Base-by-base conservation (phyloP, 2,113 vertebrate genomes). In the Hylia prasina region DNA sequence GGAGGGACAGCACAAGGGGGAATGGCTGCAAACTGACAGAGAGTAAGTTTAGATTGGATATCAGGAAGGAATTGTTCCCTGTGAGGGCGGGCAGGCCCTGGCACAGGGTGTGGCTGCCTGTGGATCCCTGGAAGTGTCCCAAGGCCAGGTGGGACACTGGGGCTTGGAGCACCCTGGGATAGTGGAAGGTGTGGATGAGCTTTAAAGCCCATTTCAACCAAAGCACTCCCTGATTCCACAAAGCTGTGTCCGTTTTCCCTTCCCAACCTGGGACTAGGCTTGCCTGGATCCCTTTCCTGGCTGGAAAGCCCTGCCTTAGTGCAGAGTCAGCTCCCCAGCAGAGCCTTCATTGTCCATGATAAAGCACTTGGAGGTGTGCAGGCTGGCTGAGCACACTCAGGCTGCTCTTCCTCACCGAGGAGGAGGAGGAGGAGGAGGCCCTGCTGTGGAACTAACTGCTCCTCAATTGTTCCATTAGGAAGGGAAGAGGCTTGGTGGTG, bases 21-120 rank as follows among this genome's bases (percentile, higher is more conserved):
- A 76, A 33, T 37, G 35, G 18, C 12, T 42, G 37, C 47, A 19
- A 11, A 42, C 18, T 40, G n/a, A 27, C 20, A 53, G 12, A 31
- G n/a, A 17, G 10, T 3, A 16, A 27, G 14, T 8, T 42, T 33
- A 48, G 71, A 9, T 56, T 5, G 21, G 56, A 9, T 48, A 20
- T 4, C 1, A 0, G 12, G 47, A 20, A 42, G 40, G 1, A 83
- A 56, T 83, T 6, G 0, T 6, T 42, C 10, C 17, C 42, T 33
- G 40, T 0, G 31, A 69, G 54, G 30, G 14, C 11, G 61, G 20
- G 1, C 0, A 69, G 54, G 17, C 54, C 20, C 78, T 47, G 30
- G 78, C 45, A 40, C 45, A 75, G 61, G 53, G 11, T 53, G 61
- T 7, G 70, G n/a, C 39, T 61, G n/a, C 20, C 39, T 20, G 53